phyloP scores from a whole-genome alignment of 2,113 vertebrate species.

The Brachionichthys hirsutus region DNA sequence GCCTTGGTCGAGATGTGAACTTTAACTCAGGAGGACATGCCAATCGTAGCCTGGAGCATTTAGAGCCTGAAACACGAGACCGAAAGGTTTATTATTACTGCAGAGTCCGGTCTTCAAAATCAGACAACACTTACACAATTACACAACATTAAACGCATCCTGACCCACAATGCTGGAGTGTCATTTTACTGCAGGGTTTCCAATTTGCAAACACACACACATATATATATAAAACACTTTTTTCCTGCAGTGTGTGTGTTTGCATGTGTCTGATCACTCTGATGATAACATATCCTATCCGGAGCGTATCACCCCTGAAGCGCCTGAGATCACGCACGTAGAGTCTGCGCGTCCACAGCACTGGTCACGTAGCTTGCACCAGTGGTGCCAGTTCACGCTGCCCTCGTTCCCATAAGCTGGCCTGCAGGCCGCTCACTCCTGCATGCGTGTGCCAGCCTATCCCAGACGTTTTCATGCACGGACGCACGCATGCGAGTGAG shows the following conservation, averaged over 20 bases:
- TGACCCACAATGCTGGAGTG: background rate
- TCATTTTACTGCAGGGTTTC: background rate
- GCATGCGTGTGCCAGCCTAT: constrained; percentile 23
- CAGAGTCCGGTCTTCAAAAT: background rate
- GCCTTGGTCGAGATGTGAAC: constrained; percentile 10
- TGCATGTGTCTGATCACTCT: background rate
- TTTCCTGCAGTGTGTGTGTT: constrained; percentile 21
- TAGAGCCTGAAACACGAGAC: constrained; percentile 27
- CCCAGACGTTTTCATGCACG: constrained; percentile 29
- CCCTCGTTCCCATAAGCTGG: constrained; percentile 45
- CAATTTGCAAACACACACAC: too few relatives aligned
- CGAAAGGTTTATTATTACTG: background rate
- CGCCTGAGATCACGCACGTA: constrained; percentile 71
- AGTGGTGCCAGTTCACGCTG: constrained; percentile 54
- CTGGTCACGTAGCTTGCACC: constrained; percentile 66
- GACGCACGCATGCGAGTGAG: constrained; percentile 7
- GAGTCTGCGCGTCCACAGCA: constrained; percentile 49
- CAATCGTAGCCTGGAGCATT: constrained; percentile 28
- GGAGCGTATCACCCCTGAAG: constrained; percentile 51
- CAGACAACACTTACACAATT: too few relatives aligned
- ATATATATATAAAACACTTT: constrained; percentile 9
- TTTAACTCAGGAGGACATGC: constrained; percentile 53
- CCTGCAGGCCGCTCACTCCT: constrained; percentile 6
- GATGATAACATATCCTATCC: constrained; percentile 33
- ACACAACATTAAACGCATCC: too few relatives aligned